Evolutionary conservation across 92 coral and sea anemone genomes (phyloP), one percentile per base, ranked within the genome.

Genomic region (Phenganax marumi): DNA sequence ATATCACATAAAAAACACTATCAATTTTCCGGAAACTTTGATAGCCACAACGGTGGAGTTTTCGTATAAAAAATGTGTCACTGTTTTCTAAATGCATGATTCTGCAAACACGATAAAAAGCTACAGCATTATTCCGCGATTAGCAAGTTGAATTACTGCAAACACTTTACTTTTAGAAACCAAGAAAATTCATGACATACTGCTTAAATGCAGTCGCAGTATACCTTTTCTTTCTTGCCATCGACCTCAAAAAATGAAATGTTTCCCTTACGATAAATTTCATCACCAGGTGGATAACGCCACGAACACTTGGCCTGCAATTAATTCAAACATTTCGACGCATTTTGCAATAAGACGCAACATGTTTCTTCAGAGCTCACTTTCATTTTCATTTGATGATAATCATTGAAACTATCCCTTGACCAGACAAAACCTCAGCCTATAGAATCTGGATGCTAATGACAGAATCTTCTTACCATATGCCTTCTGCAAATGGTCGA

Each of bases 231-330:
- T 23, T 90, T 89, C 70, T 92, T 95, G 66, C 98, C 98, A 83
- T 95, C 97, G 43, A 95, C 97, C 85, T 95, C 98, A 87, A 93
- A 95, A 81, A 95, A 90, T 3, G 98, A 95, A 46, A 95, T 87
- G 49, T 87, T 86, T 78, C 87, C 87, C 72, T 95, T 95, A 63
- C 98, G 85, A 75, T 95, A 95, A 55, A 95, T 92, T 79, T 95
- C 98, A 64, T 89, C 86, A 11, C 98, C 98, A 10, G 96, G 97
- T 16, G 98, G 98, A 66, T 95, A 89, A 53, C 92, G 93, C 88
- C 91, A 88, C 51, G 85, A 82, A 81, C 98, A 95, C 80, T 95
- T 95, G 10, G 93, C 98, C 98, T 95, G 24, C 16, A 39, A 79
- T 18, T 43, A 80, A 24, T 22, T 48, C 48, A 33, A 70, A 55